Evolutionary conservation across 2,113 vertebrate species (phyloP).

Genomic region (Stigmatopora nigra): DNA sequence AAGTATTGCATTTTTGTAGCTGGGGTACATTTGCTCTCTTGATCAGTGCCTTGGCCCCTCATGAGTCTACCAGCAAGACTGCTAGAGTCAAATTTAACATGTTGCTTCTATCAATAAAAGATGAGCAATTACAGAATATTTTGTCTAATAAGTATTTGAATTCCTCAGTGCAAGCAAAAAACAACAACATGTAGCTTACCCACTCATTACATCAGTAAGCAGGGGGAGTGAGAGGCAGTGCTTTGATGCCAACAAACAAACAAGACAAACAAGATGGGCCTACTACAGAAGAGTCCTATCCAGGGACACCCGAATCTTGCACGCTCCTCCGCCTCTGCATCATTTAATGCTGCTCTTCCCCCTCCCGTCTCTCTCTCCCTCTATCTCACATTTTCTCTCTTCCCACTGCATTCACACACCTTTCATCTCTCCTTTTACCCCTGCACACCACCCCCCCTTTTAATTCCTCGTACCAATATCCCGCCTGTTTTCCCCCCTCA

Average conservation of each 20-base stretch:
- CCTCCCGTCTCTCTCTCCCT: slow-evolving; percentile 13
- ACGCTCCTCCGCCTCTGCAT: slow-evolving; percentile 33
- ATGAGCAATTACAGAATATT: slow-evolving; percentile 74
- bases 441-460: slow-evolving; percentile 26
- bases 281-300: slow-evolving; percentile 58
- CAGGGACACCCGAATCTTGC: slow-evolving; percentile 57
- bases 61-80: slow-evolving; percentile 53
- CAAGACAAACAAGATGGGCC: slow-evolving; percentile 66
- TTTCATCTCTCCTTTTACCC: slow-evolving; percentile 42
- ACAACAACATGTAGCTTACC: slow-evolving; percentile 58
- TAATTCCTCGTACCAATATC: slow-evolving; percentile 28
- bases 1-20: slow-evolving; percentile 53
- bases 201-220: slow-evolving; percentile 67
- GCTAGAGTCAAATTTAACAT: slow-evolving; percentile 63
- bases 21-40: slow-evolving; percentile 60
- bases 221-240: slow-evolving; percentile 55
- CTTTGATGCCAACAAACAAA: slow-evolving; percentile 71
- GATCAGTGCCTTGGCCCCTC: slow-evolving; percentile 61
- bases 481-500: slow-evolving; percentile 35
- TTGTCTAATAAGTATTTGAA: slow-evolving; percentile 73
- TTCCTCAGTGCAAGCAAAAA: slow-evolving; percentile 51
- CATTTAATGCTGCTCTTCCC: slow-evolving; percentile 21
- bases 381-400: slow-evolving; percentile 19
- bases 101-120: slow-evolving; percentile 71
- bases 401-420: slow-evolving; percentile 23